A percentile compares a stretch with the other conserved stretches of the same genome.
Evolutionary conservation across 2,113 vertebrate genomes (phyloP).

Genomic region (Lamprologus speciosus): DNA sequence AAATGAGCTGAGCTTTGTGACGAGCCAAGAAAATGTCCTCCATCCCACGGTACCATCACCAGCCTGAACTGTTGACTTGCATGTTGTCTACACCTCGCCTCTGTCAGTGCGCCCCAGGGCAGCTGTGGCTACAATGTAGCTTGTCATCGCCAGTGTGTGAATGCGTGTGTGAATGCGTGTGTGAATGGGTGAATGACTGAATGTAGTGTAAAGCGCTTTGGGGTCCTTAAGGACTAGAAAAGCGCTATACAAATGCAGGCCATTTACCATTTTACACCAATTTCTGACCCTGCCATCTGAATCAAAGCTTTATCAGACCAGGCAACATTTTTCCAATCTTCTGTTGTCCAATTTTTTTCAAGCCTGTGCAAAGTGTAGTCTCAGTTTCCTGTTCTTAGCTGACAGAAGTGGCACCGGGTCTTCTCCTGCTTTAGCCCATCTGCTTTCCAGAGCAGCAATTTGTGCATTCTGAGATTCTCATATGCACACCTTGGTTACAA

Average conservation of each 20-base stretch:
- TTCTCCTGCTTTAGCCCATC: not conserved
- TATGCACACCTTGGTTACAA: not conserved
- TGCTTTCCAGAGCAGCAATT: not conserved
- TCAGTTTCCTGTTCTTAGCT: not conserved
- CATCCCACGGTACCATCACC: not conserved
- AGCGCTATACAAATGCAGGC: too few relatives aligned
- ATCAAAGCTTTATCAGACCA: not conserved
- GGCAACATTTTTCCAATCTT: not conserved
- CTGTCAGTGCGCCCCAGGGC: too few relatives aligned
- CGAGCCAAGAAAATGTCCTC: not conserved
- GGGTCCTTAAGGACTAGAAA: too few relatives aligned
- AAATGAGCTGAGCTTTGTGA: not conserved
- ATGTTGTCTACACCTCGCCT: not conserved
- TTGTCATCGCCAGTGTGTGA: too few relatives aligned
- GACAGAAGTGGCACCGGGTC: rapidly evolving
- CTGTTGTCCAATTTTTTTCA: not conserved
- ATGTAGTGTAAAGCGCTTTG: too few relatives aligned
- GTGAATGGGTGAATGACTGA: too few relatives aligned
- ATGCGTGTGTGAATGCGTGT: too few relatives aligned
- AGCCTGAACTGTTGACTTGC: not conserved
- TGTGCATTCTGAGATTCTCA: not conserved
- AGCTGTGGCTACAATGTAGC: too few relatives aligned
- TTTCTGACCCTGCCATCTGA: not conserved
- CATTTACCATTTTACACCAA: not conserved
- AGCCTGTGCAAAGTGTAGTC: not conserved